phyloP scores from a whole-genome alignment of 2,797 vertebrate genomes.

The Sebastes matsubarae region DNA sequence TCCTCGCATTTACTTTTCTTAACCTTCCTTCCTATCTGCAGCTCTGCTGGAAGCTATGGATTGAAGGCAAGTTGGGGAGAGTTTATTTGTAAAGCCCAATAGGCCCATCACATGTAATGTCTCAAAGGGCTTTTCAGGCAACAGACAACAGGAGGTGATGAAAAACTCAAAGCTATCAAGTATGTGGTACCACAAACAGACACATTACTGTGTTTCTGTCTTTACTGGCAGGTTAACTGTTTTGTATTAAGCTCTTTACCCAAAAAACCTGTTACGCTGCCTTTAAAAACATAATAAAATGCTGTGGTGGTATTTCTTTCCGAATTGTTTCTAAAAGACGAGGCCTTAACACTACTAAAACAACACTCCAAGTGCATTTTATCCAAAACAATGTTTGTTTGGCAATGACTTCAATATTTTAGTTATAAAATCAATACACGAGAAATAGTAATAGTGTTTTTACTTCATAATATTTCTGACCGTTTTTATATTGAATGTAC shows the following conservation, averaged over 20 bases:
- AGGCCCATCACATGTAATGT: not conserved
- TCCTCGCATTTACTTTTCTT: not conserved
- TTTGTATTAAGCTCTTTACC: too few species aligned
- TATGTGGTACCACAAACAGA: not conserved
- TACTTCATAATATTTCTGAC: too few species aligned
- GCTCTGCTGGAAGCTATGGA: not conserved
- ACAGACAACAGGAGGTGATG: not conserved
- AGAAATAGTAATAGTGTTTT: too few species aligned
- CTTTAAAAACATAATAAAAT: not conserved
- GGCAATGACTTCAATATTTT: too few species aligned
- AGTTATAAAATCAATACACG: too few species aligned
- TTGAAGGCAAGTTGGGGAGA: not conserved
- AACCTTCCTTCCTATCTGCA: not conserved
- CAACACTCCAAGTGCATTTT: too few species aligned
- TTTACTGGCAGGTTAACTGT: not conserved
- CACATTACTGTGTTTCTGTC: not conserved
- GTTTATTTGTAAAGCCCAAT: constrained; percentile 6
- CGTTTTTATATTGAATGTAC: too few species aligned
- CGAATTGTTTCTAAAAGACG: too few species aligned
- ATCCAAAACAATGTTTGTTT: too few species aligned
- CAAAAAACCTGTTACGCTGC: not conserved
- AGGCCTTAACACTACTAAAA: too few species aligned
- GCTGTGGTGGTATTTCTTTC: too few species aligned
- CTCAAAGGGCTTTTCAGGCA: not conserved
- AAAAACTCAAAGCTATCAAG: not conserved